Base-by-base conservation (phyloP, 1,140 invertebrate species). In the Venustaconcha ellipsiformis region DNA sequence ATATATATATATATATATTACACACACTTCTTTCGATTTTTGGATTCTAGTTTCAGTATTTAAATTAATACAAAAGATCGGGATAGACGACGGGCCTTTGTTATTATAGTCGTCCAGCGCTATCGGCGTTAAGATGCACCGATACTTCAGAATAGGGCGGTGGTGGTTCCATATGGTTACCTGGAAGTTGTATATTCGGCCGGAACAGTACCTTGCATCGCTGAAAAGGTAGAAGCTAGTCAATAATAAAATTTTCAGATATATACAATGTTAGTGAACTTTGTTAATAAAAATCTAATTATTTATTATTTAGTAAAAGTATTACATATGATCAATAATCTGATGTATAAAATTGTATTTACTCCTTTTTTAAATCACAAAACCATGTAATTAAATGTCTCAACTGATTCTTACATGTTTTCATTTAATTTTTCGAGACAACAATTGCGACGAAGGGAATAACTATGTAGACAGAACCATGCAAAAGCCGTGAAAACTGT, bases 131-230 rank as follows among this genome's bases (percentile, higher is more conserved):
- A 14, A 73, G 62, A 17, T 75, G 70, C 26, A 78, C 78, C n/a
- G 73, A 64, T 14, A 83, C 82, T 48, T 74, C 76, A 6, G 82
- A 76, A 60, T 81, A 83, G 6, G 82, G 74, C 14, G 80, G 82
- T 12, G 82, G 82, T 8, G 76, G 70, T 14, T 74, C 82, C 60
- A 67, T 18, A 37, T 26, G 57, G 18, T 65, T 67, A n/a, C 73
- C 80, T 1, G 75, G 78, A 14, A 83, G 26, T 37, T 83, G 76
- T 66, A 81, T 67, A 56, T 83, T 73, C 14, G 79, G 79, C 64
- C 78, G 62, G 26, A 81, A 78, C 14, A 79, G 58, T 12, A 26
- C 26, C 65, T 80, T 79, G 17, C 63, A 66, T 37, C 70, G 63
- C 80, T 81, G 60, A 17, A 75, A 77, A 26, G 65, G 18, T 17